These are phyloP conservation scores for Quadroppia sp. DNA, from an alignment of 2,888 invertebrate species.

Conservation along the genomic window DNA sequence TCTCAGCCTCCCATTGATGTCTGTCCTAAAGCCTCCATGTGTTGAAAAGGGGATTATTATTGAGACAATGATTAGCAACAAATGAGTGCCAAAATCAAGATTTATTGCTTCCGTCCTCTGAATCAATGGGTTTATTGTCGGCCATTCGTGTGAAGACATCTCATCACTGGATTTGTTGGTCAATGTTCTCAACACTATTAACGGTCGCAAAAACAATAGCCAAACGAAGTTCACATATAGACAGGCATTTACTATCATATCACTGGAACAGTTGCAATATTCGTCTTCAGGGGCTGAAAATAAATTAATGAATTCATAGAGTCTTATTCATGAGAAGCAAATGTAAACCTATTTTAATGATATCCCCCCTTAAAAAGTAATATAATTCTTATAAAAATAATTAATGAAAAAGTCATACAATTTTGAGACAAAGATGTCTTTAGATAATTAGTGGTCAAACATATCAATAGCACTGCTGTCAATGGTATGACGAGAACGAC, in stretches of 20 bases:
- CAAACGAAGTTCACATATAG: conserved; percentile 48
- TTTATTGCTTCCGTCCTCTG: conserved; percentile 41
- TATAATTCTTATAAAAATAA: not conserved
- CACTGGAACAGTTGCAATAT: conserved; percentile 38
- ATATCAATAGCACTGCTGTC: conserved; percentile 40
- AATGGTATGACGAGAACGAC: conserved; percentile 42
- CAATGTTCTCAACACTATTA: conserved; percentile 45
- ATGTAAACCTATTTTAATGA: not conserved
- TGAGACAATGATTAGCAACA: conserved; percentile 46
- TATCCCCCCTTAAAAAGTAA: not conserved
- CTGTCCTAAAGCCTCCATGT: conserved; percentile 32
- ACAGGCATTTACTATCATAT: conserved; percentile 34
- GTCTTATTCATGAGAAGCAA: not conserved
- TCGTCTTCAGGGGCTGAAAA: not conserved
- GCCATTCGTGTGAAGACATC: conserved; percentile 9
- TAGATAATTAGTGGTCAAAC: conserved; percentile 23
- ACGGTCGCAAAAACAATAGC: conserved; percentile 46
- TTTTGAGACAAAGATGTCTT: not conserved
- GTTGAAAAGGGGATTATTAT: conserved; percentile 56
- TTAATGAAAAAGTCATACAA: not conserved
- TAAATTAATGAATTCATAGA: not conserved
- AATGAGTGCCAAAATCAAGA: conserved; percentile 47
- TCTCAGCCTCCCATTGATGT: conserved; percentile 3
- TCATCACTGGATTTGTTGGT: conserved; percentile 43
- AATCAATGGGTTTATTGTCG: not conserved